These are phyloP conservation scores for Miltochrista miniata DNA, from an alignment of 2,888 invertebrate genomes.

Conservation along the genomic window DNA sequence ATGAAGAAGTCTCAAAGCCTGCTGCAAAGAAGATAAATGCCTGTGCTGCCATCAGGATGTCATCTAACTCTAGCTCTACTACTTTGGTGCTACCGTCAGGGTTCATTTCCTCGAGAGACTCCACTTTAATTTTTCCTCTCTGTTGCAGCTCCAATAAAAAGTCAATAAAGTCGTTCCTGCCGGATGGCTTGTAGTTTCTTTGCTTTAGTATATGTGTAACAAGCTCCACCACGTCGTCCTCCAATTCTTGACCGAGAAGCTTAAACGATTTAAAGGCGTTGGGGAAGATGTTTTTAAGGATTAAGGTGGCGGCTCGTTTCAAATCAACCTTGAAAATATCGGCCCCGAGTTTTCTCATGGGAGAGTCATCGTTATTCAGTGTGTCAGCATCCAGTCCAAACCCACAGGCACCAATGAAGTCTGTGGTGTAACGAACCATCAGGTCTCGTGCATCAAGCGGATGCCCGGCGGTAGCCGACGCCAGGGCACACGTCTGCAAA, in stretches of 20 bases:
- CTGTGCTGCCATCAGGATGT: constrained; percentile 53
- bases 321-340: constrained; percentile 45
- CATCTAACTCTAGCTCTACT: constrained; percentile 49
- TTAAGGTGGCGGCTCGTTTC: constrained; percentile 32
- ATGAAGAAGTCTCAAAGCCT: constrained; percentile 77
- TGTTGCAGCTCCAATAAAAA: constrained; percentile 51
- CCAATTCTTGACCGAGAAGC: constrained; percentile 47
- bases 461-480: constrained; percentile 31
- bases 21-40: constrained; percentile 69
- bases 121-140: constrained; percentile 45
- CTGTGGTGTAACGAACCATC: constrained; percentile 67
- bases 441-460: constrained; percentile 58
- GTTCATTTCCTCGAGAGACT: constrained; percentile 45
- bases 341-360: constrained; percentile 54
- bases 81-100: constrained; percentile 44
- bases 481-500: constrained; percentile 42
- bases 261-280: constrained; percentile 44
- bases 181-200: constrained; percentile 50
- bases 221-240: constrained; percentile 46
- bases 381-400: constrained; percentile 63
- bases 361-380: constrained; percentile 54
- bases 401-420: constrained; percentile 65
- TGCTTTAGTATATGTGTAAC: constrained; percentile 44
- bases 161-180: constrained; percentile 58
- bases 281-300: constrained; percentile 54